Evolutionary conservation across 2,888 invertebrate genomes (phyloP), one percentile per base, ranked within the genome.

Genomic region (Tridacna gigas): DNA sequence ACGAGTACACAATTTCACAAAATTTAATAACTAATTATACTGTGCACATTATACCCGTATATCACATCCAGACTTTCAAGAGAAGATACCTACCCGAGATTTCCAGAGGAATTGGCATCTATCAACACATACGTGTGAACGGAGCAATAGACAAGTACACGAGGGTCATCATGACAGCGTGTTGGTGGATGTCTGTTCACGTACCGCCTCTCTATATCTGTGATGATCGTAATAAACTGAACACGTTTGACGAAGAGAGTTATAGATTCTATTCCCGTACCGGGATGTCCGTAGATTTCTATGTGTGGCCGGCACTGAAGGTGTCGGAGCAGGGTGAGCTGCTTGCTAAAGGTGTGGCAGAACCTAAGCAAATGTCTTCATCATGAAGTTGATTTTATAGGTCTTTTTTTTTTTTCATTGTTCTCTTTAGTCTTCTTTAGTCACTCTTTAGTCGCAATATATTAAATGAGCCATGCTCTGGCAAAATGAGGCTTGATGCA

Each of bases 11-110:
- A n/a, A n/a, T n/a, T n/a, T n/a, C n/a, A n/a, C n/a, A n/a, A n/a
- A n/a, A n/a, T n/a, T n/a, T n/a, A n/a, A n/a, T n/a, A n/a, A n/a
- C n/a, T n/a, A n/a, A n/a, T n/a, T n/a, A n/a, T n/a, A n/a, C 37
- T 37, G 37, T 2, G 37, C 37, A 37, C 37, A 37, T 37, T 37
- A 37, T 37, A n/a, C n/a, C n/a, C n/a, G n/a, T n/a, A 37, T 37
- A 4, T 37, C 37, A 4, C 37, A 37, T 9, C 20, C 77, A 84
- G 84, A 66, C 81, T 18, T 84, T 82, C 48, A 69, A 48, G 61
- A 76, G 79, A 22, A 69, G 84, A 7, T 79, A 82, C 25, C 63
- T 84, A 67, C 84, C 84, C 28, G 84, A 84, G 60, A 84, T 84
- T 20, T 79, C 82, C 67, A 80, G 84, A 15, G 76, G 74, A 20